Evolutionary conservation across 1,140 invertebrate species (phyloP).

Genomic region (Hycleus phaleratus): DNA sequence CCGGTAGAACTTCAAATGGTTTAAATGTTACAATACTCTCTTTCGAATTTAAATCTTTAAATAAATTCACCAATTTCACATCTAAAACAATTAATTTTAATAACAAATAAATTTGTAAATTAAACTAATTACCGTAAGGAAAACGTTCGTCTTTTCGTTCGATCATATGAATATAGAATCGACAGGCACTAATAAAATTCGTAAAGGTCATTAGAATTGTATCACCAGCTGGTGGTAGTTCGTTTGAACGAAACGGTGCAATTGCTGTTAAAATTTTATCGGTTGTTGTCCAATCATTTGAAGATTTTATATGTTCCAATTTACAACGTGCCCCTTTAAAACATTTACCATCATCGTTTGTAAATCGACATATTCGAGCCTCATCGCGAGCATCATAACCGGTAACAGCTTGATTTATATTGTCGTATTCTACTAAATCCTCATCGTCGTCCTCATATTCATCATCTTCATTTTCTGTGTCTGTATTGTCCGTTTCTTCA

Average conservation of each 20-base stretch:
- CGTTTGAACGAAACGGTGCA: slow-evolving; percentile 7
- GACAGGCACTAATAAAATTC: slow-evolving; percentile 16
- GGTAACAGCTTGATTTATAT: slow-evolving; percentile 29
- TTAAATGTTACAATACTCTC: slow-evolving; percentile 18
- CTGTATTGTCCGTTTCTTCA: slow-evolving; percentile 11
- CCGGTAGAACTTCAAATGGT: slow-evolving; percentile 22
- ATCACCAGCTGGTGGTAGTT: slow-evolving; percentile 14
- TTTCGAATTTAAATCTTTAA: slow-evolving; percentile 19
- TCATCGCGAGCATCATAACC: slow-evolving; percentile 31
- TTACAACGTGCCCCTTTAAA: slow-evolving; percentile 28
- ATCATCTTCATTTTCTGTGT: slow-evolving; percentile 7
- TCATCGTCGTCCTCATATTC: slow-evolving; percentile 16
- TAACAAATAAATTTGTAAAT: not conserved
- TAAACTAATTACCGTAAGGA: slow-evolving; percentile 12
- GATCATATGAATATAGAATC: slow-evolving; percentile 22
- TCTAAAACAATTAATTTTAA: slow-evolving; percentile 7
- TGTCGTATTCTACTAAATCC: slow-evolving; percentile 19
- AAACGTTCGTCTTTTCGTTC: no score
- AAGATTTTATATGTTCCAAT: slow-evolving; percentile 21
- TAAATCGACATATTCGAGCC: slow-evolving; percentile 26
- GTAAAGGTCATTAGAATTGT: slow-evolving; percentile 19
- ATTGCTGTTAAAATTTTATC: slow-evolving; percentile 20
- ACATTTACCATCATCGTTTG: slow-evolving; percentile 22
- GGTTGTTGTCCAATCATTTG: slow-evolving; percentile 29
- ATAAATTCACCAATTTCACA: slow-evolving; percentile 12